phyloP scores from a whole-genome alignment of 2,797 vertebrate species.

The Sebastes melanostomus region DNA sequence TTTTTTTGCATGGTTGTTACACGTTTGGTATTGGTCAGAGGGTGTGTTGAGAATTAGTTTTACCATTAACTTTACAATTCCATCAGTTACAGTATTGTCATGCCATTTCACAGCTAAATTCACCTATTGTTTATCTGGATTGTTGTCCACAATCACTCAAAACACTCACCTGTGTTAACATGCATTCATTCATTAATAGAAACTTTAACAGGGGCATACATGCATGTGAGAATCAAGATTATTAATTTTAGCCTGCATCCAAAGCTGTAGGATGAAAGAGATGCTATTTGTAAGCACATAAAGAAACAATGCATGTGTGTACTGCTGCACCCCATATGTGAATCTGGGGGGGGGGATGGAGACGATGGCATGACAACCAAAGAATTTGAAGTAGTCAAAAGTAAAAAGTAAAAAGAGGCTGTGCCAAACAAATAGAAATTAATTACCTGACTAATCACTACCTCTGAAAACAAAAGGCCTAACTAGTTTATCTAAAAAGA shows the following conservation, averaged over 20 bases:
- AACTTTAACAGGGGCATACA: not conserved
- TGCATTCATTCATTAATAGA: not conserved
- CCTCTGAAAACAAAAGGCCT: no score
- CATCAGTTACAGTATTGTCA: not conserved
- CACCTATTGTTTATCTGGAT: not conserved
- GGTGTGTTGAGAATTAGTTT: slow-evolving; percentile 3
- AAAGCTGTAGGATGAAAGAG: not conserved
- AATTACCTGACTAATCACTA: accelerated
- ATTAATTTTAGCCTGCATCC: not conserved
- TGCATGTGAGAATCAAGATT: not conserved
- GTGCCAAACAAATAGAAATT: no score
- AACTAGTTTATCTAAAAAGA: no score
- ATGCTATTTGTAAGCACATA: no score
- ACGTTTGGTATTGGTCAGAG: not conserved
- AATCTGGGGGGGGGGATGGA: no score
- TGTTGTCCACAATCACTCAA: not conserved
- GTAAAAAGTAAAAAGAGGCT: no score
- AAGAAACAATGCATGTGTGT: no score
- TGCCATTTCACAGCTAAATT: not conserved
- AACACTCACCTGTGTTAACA: not conserved
- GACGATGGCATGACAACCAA: accelerated
- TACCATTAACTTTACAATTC: not conserved
- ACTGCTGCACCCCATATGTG: accelerated
- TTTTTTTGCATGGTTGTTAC: slow-evolving; percentile 3
- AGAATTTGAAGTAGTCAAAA: no score